These are phyloP conservation scores for Agrotis ipsilon DNA, from an alignment of 2,888 invertebrate species.

Conservation along the genomic window DNA sequence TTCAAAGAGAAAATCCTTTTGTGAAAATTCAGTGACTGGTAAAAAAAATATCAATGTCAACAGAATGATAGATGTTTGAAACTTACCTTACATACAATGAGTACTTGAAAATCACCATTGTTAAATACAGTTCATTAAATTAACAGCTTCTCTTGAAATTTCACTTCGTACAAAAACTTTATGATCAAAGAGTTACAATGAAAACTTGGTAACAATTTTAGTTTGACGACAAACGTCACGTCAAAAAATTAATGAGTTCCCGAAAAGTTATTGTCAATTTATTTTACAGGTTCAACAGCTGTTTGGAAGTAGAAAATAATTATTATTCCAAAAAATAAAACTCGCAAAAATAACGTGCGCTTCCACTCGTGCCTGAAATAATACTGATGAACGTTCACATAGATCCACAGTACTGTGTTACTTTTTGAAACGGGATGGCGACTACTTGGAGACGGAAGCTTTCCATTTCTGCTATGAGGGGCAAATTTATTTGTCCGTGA, in stretches of 20 bases:
- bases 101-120: constrained; percentile 46
- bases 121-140: constrained; percentile 25
- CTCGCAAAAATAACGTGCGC: constrained; percentile 71
- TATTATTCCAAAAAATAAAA: constrained; percentile 28
- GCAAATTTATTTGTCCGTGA: background rate
- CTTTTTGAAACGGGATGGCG: constrained; percentile 62
- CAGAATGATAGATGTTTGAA: constrained; percentile 11
- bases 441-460: constrained; percentile 55
- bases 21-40: constrained; percentile 20
- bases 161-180: constrained; percentile 61
- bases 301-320: constrained; percentile 43
- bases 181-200: constrained; percentile 27
- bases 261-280: constrained; percentile 29
- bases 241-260: constrained; percentile 10
- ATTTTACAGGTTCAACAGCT: constrained; percentile 39
- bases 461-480: constrained; percentile 70
- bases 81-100: constrained; percentile 60
- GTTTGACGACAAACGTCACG: constrained; percentile 19
- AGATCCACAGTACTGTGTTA: constrained; percentile 56
- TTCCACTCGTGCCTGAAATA: constrained; percentile 75
- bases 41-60: constrained; percentile 28
- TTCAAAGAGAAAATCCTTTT: constrained; percentile 22
- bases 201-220: constrained; percentile 51
- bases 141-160: constrained; percentile 44
- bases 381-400: constrained; percentile 79